Conservation (phyloP, 2,113 vertebrate species). For the Poeciliopsis turrubarensis region DNA sequence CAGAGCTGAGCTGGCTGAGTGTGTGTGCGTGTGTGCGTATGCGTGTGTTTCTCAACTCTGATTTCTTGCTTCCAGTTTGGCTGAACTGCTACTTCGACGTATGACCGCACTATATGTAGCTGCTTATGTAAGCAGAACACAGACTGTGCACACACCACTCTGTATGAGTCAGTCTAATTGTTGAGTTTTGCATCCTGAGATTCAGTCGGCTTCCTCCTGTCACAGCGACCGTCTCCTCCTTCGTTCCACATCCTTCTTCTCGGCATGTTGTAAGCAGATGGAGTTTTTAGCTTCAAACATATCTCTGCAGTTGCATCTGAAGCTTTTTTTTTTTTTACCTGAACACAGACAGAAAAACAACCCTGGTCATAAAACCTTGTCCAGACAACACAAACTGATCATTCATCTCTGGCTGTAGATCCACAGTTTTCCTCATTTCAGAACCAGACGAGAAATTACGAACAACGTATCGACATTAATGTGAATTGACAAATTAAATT, state of each 20-base stretch:
- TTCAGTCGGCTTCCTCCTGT: constrained; percentile 23
- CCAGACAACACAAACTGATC: no score
- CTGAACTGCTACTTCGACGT: constrained; percentile 80
- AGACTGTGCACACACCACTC: constrained; percentile 1
- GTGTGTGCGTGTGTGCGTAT: constrained; percentile 53
- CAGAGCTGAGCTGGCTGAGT: constrained; percentile 81
- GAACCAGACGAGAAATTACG: not conserved
- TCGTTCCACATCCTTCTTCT: not conserved
- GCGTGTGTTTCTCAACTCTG: constrained; percentile 79
- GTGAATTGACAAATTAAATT: not conserved
- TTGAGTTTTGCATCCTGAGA: constrained; percentile 43
- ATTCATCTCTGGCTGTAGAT: not conserved
- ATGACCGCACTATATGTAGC: constrained; percentile 14
- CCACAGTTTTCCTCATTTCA: not conserved
- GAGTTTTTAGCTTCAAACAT: not conserved
- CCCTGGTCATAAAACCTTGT: no score
- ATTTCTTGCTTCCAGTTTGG: constrained; percentile 89
- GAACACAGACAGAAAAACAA: no score
- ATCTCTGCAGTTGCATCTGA: not conserved
- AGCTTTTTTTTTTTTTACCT: not conserved
- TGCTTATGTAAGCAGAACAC: constrained; percentile 6
- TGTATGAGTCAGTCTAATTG: constrained; percentile 37
- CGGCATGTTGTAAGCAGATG: constrained; percentile 4
- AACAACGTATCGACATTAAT: not conserved
- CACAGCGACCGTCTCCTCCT: constrained; percentile 9